phyloP scores from a whole-genome alignment of 1,140 invertebrate species.

The Trichoplusia ni region DNA sequence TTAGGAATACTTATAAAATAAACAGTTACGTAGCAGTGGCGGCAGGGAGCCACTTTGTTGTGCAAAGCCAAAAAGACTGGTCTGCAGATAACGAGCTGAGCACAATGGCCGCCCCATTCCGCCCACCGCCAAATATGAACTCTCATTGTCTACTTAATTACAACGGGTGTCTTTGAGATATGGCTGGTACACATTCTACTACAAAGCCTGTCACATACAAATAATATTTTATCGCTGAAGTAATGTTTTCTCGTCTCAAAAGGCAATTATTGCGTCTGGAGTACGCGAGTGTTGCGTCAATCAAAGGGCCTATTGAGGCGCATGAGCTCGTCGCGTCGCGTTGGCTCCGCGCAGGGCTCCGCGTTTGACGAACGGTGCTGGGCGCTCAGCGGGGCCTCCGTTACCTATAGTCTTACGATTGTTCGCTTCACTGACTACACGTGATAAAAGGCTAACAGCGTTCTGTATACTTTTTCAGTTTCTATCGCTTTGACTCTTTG shows the following conservation, averaged over 20 bases:
- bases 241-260: conserved; percentile 55
- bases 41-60: conserved; percentile 46
- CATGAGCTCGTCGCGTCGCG: background rate
- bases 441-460: background rate
- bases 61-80: conserved; percentile 64
- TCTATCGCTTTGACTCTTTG: no score
- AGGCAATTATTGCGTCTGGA: conserved; percentile 47
- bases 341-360: background rate
- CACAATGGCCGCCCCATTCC: conserved; percentile 57
- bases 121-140: conserved; percentile 66
- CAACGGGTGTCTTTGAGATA: conserved; percentile 75
- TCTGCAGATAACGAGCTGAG: conserved; percentile 62
- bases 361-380: background rate
- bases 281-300: conserved; percentile 23
- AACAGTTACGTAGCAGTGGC: conserved; percentile 40
- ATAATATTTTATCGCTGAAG: conserved; percentile 67
- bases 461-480: background rate
- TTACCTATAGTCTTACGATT: background rate
- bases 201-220: conserved; percentile 73
- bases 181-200: conserved; percentile 59
- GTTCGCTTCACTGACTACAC: background rate
- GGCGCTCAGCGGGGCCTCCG: no score
- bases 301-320: conserved; percentile 33
- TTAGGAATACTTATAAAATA: conserved; percentile 32
- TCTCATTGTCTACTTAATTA: conserved; percentile 76